These are phyloP conservation scores for Streblospio benedicti DNA, from an alignment of 1,140 invertebrate species.

Conservation along the genomic window DNA sequence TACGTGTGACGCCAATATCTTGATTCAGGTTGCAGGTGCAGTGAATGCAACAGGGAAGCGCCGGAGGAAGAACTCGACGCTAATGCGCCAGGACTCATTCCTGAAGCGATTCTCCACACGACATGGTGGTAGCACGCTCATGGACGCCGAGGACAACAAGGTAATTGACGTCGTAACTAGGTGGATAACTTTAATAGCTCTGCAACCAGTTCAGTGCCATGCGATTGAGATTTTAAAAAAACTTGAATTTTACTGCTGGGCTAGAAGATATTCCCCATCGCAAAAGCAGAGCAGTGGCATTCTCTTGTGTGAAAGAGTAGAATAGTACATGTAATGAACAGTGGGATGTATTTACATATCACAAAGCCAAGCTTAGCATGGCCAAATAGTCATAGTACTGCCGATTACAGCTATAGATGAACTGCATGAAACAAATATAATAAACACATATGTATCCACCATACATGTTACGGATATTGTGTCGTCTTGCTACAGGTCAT, in stretches of 20 bases:
- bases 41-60: too few relatives aligned
- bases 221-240: background rate
- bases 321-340: too few relatives aligned
- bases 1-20: too few relatives aligned
- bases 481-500: background rate
- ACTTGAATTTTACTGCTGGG: conserved; percentile 3
- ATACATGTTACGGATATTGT: background rate
- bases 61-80: too few relatives aligned
- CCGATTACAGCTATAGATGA: conserved; percentile 2
- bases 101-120: conserved; percentile 85
- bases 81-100: conserved; percentile 65
- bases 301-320: background rate
- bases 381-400: background rate
- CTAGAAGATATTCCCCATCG: too few relatives aligned
- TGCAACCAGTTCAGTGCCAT: background rate
- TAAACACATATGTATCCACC: background rate
- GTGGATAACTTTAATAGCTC: background rate
- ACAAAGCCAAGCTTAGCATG: background rate
- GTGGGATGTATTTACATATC: background rate
- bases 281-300: background rate
- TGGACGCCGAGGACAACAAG: conserved; percentile 14
- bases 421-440: background rate
- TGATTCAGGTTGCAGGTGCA: too few relatives aligned
- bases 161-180: conserved; percentile 14
- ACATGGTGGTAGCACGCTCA: conserved; percentile 48